Percentiles rank a stretch among this genome's conserved stretches.
phyloP scores from a whole-genome alignment of 1,140 invertebrate species.

The Lucilia cuprina region DNA sequence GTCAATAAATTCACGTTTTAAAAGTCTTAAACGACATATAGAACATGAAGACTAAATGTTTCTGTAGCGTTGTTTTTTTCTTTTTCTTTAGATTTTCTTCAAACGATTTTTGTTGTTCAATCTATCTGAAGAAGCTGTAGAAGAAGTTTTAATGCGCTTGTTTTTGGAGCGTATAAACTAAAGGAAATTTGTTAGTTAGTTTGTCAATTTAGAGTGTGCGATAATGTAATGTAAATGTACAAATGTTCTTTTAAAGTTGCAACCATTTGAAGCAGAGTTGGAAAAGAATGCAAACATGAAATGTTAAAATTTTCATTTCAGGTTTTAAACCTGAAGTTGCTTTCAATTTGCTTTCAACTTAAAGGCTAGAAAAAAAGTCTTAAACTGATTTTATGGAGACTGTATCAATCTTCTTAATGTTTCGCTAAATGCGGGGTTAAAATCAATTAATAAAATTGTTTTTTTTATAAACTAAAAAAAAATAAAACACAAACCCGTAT shows the following conservation, averaged over 20 bases:
- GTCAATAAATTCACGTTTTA: slow-evolving; percentile 31
- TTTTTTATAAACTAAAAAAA: not conserved
- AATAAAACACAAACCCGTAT: not conserved
- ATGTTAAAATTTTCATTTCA: no score
- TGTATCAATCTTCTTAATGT: not conserved
- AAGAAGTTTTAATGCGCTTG: no score
- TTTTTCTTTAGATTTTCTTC: not conserved
- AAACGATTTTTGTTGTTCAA: no score
- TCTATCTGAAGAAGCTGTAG: no score
- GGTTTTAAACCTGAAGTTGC: no score
- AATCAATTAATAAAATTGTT: not conserved
- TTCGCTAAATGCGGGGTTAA: not conserved
- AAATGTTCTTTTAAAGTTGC: not conserved
- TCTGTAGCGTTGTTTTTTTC: not conserved
- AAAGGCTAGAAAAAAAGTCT: no score
- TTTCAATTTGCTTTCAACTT: no score
- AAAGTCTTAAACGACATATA: not conserved
- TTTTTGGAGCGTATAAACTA: no score
- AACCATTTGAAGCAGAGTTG: no score
- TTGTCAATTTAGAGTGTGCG: not conserved
- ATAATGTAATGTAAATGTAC: not conserved
- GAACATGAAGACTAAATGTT: slow-evolving; percentile 14
- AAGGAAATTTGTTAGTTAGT: not conserved
- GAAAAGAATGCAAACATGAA: no score
- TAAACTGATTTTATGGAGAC: no score